A percentile compares a stretch with the other conserved stretches of the same genome.
phyloP scores from a whole-genome alignment of 2,888 invertebrate genomes.

The Tenodera sinensis region DNA sequence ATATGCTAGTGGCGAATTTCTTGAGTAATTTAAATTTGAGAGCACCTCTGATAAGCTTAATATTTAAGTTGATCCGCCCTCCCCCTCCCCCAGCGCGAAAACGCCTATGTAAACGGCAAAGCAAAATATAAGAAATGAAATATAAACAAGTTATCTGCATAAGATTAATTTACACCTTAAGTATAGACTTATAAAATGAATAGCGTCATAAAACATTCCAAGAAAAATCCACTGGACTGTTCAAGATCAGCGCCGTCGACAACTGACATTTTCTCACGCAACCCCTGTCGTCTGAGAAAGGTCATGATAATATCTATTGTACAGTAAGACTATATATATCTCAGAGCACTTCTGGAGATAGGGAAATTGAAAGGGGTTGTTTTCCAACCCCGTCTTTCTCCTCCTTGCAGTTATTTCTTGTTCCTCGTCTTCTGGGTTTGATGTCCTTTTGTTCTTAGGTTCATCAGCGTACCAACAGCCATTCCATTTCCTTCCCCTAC shows the following conservation, averaged over 20 bases:
- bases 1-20: too few species aligned
- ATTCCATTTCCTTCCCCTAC: neutral
- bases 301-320: slow-evolving; percentile 26
- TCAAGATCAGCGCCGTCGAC: neutral
- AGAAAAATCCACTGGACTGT: neutral
- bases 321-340: slow-evolving; percentile 2
- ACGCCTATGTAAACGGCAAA: too few species aligned
- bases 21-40: too few species aligned
- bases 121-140: too few species aligned
- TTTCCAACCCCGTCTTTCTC: slow-evolving; percentile 15
- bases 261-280: slow-evolving; percentile 27
- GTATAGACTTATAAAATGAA: too few species aligned
- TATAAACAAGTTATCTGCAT: too few species aligned
- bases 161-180: too few species aligned
- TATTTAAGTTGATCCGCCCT: too few species aligned
- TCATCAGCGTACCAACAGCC: slow-evolving; percentile 12
- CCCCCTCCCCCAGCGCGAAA: too few species aligned
- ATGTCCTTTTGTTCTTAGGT: slow-evolving; percentile 26
- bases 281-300: slow-evolving; percentile 20
- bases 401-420: slow-evolving; percentile 11
- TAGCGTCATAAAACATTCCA: neutral
- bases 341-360: slow-evolving; percentile 4
- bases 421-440: slow-evolving; percentile 24
- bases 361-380: slow-evolving; percentile 24
- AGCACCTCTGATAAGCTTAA: too few species aligned